Base-by-base conservation (phyloP, 2,888 invertebrate genomes). In the Dermolepida albohirtum region DNA sequence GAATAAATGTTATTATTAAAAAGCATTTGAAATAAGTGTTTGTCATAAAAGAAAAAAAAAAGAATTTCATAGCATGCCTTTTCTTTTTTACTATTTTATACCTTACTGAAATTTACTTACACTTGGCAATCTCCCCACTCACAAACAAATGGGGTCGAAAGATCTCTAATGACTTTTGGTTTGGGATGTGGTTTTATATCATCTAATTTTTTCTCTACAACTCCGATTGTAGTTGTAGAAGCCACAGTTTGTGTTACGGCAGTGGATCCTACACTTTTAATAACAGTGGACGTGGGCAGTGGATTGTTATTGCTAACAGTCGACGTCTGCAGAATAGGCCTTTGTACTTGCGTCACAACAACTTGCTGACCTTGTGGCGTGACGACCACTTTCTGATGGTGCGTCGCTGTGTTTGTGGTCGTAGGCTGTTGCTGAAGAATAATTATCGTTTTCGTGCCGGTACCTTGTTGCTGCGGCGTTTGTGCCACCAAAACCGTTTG, bases 101-200 rank as follows among this genome's bases (percentile, higher is more conserved):
- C n/a, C n/a, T n/a, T 22, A 2, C 2, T 2, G 14, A 27, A 29
- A 34, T 34, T 34, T 4, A 80, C 87, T 85, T 80, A 90, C 86
- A 88, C 87, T 63, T 87, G 90, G 83, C 98, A 98, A 17, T 95
- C 95, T 66, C 92, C 89, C 98, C 98, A 98, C 81, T 97, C 97
- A 81, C 98, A 98, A 64, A 96, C 87, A 84, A 87, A 92, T 0
- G 90, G 86, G 73, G 87, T 80, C 14, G 79, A 78, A 57, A 82
- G 72, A 74, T 83, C 83, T 52, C 82, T 75, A 11, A 80, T 72
- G 55, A 80, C 75, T 85, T 74, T 86, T 83, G 77, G 72, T 70
- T 76, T 79, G 12, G 71, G 67, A 5, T 55, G 39, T 12, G 67
- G 54, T 54, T 70, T 73, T 1, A 57, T 43, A 34, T 76, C 73